Percentiles rank a stretch among this genome's conserved stretches.
These are phyloP conservation scores for Hydrozoanthus gracilis DNA, from an alignment of 92 coral and sea anemone genomes.

Conservation along the genomic window DNA sequence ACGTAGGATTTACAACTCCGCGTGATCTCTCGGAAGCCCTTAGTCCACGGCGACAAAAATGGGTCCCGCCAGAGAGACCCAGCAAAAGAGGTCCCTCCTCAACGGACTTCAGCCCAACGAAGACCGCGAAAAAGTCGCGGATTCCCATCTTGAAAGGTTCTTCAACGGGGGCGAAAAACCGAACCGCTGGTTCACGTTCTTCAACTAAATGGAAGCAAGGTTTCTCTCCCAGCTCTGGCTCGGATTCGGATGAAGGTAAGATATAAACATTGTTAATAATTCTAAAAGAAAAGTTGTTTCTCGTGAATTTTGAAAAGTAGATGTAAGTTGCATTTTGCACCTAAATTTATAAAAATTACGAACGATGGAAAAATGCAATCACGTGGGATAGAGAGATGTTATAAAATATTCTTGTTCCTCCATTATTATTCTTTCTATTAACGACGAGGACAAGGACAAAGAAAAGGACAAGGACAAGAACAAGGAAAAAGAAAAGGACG, in stretches of 20 bases:
- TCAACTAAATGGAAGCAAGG: neutral
- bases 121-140: conserved; percentile 8
- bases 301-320: too few relatives aligned
- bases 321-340: too few relatives aligned
- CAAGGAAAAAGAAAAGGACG: too few relatives aligned
- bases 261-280: neutral
- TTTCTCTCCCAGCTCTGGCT: conserved; percentile 10
- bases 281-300: too few relatives aligned
- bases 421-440: too few relatives aligned
- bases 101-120: conserved; percentile 5
- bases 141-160: neutral
- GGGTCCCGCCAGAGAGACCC: conserved; percentile 34
- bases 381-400: too few relatives aligned
- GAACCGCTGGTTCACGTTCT: conserved; percentile 6
- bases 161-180: neutral
- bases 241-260: conserved; percentile 38
- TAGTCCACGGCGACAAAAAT: conserved; percentile 29
- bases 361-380: too few relatives aligned
- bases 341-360: too few relatives aligned
- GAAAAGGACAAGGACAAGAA: too few relatives aligned
- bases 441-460: too few relatives aligned
- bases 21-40: conserved; percentile 18
- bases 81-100: conserved; percentile 24
- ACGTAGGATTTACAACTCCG: neutral
- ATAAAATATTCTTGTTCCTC: too few relatives aligned